Conservation (phyloP, 1,140 invertebrate genomes). For the Pogonomyrmex californicus region DNA sequence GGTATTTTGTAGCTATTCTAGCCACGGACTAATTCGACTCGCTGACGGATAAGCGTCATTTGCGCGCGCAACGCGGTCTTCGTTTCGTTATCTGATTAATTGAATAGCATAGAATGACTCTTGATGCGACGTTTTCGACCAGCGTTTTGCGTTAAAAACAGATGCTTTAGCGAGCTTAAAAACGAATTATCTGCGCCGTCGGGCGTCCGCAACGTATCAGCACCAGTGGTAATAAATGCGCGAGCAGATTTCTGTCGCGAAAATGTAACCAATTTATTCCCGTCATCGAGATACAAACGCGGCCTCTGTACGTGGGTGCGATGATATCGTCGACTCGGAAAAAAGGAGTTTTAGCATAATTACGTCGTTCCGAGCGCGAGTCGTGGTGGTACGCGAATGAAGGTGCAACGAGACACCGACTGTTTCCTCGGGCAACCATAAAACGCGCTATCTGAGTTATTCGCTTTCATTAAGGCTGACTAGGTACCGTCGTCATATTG, state of each 20-base stretch:
- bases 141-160: background rate
- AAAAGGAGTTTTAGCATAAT: constrained; percentile 47
- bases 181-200: constrained; percentile 14
- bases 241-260: constrained; percentile 46
- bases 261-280: constrained; percentile 41
- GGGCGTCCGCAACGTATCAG: constrained; percentile 18
- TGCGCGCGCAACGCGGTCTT: constrained; percentile 20
- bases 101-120: constrained; percentile 3
- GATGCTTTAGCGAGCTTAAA: background rate
- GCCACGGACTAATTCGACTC: constrained; percentile 27
- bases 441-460: constrained; percentile 10
- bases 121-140: background rate
- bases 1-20: constrained; percentile 68
- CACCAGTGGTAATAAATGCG: constrained; percentile 34
- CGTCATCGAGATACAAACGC: constrained; percentile 23
- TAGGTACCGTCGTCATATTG: too few relatives aligned
- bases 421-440: background rate
- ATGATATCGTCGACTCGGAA: constrained; percentile 35
- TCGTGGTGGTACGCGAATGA: background rate
- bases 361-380: constrained; percentile 37
- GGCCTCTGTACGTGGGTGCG: constrained; percentile 1
- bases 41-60: constrained; percentile 70
- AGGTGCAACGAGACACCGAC: constrained; percentile 16
- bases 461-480: background rate
- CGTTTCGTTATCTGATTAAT: constrained; percentile 28